These are phyloP conservation scores for Brachycybe producta DNA, from an alignment of 2,888 invertebrate species.

Conservation along the genomic window DNA sequence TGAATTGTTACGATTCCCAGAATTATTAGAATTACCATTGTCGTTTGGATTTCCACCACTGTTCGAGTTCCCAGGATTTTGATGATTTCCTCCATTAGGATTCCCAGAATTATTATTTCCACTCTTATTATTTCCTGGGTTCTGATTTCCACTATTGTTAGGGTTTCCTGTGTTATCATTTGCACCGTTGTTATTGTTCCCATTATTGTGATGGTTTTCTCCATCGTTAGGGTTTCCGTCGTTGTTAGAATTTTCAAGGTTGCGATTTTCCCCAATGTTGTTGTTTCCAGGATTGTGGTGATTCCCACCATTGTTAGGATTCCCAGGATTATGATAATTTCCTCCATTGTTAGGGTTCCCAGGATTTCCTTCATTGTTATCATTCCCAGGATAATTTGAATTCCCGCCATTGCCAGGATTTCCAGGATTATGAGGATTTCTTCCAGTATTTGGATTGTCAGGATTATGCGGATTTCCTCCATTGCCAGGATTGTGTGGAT, in stretches of 20 bases:
- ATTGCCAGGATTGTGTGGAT: too few relatives aligned
- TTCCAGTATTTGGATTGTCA: constrained; percentile 4
- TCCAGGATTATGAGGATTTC: constrained; percentile 3
- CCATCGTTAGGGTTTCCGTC: not conserved
- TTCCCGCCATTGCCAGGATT: constrained; percentile 7
- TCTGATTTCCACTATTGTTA: not conserved
- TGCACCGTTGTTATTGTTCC: not conserved
- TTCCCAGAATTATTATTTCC: too few relatives aligned
- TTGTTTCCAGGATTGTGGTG: not conserved
- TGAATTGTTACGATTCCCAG: not conserved
- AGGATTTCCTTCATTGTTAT: constrained; percentile 2
- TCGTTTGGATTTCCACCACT: constrained; percentile 1
- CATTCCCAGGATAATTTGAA: constrained; percentile 7
- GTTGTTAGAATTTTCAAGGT: too few relatives aligned
- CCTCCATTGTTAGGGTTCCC: not conserved
- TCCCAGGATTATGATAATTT: not conserved
- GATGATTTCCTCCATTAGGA: constrained; percentile 1
- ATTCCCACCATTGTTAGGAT: not conserved
- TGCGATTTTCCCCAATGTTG: not conserved
- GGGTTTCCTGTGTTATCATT: not conserved
- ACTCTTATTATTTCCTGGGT: not conserved
- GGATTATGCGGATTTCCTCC: constrained; percentile 9
- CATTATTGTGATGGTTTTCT: not conserved
- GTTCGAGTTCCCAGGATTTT: not conserved
- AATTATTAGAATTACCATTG: not conserved